These are phyloP conservation scores for Oncopodura yosiiana DNA, from an alignment of 1,140 invertebrate species.

Conservation along the genomic window DNA sequence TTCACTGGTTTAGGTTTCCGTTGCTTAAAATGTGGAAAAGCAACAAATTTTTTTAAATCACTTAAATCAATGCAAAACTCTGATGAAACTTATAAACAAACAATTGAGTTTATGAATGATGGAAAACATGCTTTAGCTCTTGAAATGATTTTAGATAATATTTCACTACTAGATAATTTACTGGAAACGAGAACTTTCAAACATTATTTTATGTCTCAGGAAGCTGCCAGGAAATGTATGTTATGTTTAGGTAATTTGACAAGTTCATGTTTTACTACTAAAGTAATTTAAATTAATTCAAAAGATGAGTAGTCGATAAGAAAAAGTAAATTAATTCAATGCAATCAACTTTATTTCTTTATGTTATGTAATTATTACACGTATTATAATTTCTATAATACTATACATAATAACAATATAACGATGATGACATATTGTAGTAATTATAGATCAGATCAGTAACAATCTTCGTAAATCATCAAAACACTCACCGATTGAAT, in stretches of 20 bases:
- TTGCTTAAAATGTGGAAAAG: slow-evolving; percentile 57
- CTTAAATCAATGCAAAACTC: slow-evolving; percentile 59
- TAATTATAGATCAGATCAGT: too few species aligned
- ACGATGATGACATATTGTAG: too few species aligned
- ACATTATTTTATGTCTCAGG: slow-evolving; percentile 72
- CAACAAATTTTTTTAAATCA: slow-evolving; percentile 65
- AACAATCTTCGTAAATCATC: too few species aligned
- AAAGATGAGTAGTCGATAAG: too few species aligned
- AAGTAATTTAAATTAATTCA: too few species aligned
- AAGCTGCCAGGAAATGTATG: slow-evolving; percentile 63
- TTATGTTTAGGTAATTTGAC: slow-evolving; percentile 53
- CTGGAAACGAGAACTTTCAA: slow-evolving; percentile 63
- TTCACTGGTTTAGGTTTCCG: slow-evolving; percentile 56
- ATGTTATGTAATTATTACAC: too few species aligned
- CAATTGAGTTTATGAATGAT: slow-evolving; percentile 52
- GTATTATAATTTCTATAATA: too few species aligned
- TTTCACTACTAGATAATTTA: slow-evolving; percentile 58
- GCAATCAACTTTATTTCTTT: too few species aligned
- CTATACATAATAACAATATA: too few species aligned
- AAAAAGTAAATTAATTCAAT: too few species aligned
- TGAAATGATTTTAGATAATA: slow-evolving; percentile 55
- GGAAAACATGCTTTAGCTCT: slow-evolving; percentile 55
- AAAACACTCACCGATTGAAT: too few species aligned
- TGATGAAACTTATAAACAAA: slow-evolving; percentile 56
- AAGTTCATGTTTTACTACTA: too few species aligned